A percentile compares a stretch with the other conserved stretches of the same genome.
phyloP scores from a whole-genome alignment of 2,888 invertebrate species.

The Argyresthia goedartella region DNA sequence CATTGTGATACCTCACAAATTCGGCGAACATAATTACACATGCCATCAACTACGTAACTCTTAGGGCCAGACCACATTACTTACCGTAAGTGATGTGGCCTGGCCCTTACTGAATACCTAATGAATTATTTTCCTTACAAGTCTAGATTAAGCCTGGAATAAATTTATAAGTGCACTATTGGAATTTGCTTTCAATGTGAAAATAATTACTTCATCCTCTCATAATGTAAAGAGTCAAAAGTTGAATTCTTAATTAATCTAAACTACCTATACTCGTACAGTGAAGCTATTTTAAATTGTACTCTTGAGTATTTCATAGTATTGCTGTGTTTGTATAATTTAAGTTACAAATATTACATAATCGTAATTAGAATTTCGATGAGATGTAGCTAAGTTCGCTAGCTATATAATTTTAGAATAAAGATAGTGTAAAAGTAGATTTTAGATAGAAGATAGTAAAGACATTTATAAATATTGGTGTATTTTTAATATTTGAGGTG shows the following conservation, averaged over 20 bases:
- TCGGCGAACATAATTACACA: no score
- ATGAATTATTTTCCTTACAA: no score
- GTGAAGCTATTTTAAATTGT: constrained; percentile 20
- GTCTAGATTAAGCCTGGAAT: not conserved
- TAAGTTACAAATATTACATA: not conserved
- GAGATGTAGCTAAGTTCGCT: not conserved
- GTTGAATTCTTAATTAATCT: not conserved
- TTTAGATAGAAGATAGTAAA: not conserved
- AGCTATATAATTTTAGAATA: not conserved
- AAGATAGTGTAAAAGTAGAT: not conserved
- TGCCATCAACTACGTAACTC: no score
- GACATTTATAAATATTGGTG: not conserved
- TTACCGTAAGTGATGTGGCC: no score
- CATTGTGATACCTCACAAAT: no score
- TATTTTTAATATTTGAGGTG: not conserved
- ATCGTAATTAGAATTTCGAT: not conserved
- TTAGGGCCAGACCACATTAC: no score
- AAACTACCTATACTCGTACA: no score
- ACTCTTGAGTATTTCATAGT: constrained; percentile 37
- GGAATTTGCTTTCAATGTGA: not conserved
- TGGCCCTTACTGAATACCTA: no score
- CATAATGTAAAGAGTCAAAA: not conserved
- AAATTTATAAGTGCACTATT: not conserved
- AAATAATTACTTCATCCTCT: not conserved
- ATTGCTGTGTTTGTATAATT: constrained; percentile 28